Conservation (phyloP, 2,797 vertebrate genomes). For the Megalops cyprinoides region DNA sequence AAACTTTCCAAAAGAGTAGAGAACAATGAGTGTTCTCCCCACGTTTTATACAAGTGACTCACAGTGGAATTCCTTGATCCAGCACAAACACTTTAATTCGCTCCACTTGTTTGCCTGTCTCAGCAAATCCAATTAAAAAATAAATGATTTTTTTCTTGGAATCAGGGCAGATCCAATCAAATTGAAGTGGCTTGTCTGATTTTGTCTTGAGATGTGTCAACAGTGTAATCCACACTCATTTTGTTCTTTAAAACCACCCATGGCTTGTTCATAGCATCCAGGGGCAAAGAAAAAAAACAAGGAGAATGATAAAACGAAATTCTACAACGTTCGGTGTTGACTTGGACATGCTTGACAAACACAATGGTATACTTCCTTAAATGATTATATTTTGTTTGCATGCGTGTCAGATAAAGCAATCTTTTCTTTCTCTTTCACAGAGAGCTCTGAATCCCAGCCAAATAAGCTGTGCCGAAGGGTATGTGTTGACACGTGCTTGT, state of each 20-base stretch:
- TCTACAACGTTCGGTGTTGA: not conserved
- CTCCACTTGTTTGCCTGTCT: constrained; percentile 30
- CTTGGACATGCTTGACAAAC: not conserved
- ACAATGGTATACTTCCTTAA: not conserved
- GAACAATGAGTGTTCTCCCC: constrained; percentile 29
- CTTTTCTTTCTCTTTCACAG: constrained; percentile 31
- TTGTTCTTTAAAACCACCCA: constrained; percentile 34
- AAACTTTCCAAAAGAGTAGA: constrained; percentile 35
- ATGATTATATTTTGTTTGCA: not conserved
- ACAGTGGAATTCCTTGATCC: constrained; percentile 20
- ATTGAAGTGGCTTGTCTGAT: constrained; percentile 50
- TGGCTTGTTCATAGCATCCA: not conserved
- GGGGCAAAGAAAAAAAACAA: not conserved
- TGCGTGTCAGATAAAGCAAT: constrained; percentile 10
- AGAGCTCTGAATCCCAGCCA: constrained; percentile 16
- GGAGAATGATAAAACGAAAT: not conserved
- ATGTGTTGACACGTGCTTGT: constrained; percentile 32
- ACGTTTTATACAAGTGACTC: constrained; percentile 19
- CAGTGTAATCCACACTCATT: constrained; percentile 46
- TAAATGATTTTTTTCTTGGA: constrained; percentile 34
- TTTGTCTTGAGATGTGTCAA: constrained; percentile 46
- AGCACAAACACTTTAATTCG: constrained; percentile 39
- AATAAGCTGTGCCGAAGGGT: constrained; percentile 24
- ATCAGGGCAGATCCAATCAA: constrained; percentile 47
- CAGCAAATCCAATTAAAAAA: constrained; percentile 45